Base-by-base conservation (phyloP, 2,797 vertebrate species). In the Malurus splendens region DNA sequence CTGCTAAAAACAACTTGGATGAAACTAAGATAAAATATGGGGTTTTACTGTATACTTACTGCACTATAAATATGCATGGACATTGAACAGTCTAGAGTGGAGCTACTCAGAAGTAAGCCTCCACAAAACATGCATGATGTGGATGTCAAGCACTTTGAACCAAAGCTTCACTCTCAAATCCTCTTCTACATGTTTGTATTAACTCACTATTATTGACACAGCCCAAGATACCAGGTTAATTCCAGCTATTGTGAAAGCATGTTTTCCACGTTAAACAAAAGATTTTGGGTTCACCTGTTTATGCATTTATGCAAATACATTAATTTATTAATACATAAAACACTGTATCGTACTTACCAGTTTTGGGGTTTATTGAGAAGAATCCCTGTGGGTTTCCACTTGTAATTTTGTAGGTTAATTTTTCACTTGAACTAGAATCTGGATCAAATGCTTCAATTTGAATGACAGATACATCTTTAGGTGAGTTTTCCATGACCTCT, bases 311-410 rank as follows among this genome's bases (percentile, higher is more conserved):
- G 16, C n/a, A 87, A 38, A 82, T 20, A 57, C 2, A 7, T 14
- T 24, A 6, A 59, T 36, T 70, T 13, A 39, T 41, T 39, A 30
- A 39, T 30, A 86, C 0, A 17, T 62, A n/a, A 65, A 61, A 33
- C 3, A 36, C 17, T 32, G 17, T 10, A 44, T 32, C 65, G 50
- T 52, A 94, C 98, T 95, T 97, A 99, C 99, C 99, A 86, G 98
- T 99, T 97, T 97, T 98, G 72, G 97, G 78, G 86, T 98, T 98
- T 75, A 99, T 98, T 83, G 96, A 92, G 66, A 99, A 99, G 97
- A 99, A 99, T 33, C 99, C 99, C 90, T 99, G 99, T 6, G 99
- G 99, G 96, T 99, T 99, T 87, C 99, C 99, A 47, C 98, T 99
- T 74, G 98, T 98, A 97, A 99, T 99, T 96, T 95, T 98, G 96